Evolutionary conservation across 2,113 vertebrate genomes (phyloP).

Genomic region (Psittacara wagleri): DNA sequence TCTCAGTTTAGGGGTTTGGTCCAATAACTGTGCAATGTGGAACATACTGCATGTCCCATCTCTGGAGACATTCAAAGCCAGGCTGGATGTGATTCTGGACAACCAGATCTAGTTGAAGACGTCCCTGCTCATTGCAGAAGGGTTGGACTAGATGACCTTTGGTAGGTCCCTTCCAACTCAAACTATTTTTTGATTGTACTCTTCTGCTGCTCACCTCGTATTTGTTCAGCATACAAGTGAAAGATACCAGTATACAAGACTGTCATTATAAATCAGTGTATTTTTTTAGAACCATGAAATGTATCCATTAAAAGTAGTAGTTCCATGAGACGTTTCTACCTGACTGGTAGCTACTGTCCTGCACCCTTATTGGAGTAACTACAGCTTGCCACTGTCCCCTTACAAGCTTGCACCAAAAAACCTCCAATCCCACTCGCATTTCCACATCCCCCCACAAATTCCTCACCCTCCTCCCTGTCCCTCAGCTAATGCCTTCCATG

Average conservation of each 20-base stretch:
- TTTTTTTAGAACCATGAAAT: neutral
- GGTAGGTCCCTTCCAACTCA: neutral
- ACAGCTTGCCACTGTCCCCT: neutral
- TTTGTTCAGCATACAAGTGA: neutral
- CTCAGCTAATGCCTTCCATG: neutral
- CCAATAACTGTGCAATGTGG: neutral
- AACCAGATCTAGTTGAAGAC: neutral
- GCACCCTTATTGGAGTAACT: neutral
- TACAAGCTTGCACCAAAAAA: neutral
- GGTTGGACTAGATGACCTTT: neutral
- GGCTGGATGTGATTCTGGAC: neutral
- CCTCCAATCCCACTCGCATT: neutral
- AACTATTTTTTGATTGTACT: neutral
- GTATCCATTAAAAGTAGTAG: neutral
- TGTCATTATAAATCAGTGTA: neutral
- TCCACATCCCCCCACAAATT: neutral
- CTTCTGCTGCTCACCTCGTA: neutral
- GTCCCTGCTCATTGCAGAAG: neutral
- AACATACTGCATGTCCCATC: neutral
- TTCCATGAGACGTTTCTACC: neutral
- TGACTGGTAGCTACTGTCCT: neutral
- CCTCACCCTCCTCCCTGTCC: neutral
- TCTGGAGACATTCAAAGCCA: neutral
- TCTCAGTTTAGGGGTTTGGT: neutral
- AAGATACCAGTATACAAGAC: neutral